Conservation (phyloP, 2,888 invertebrate genomes). For the Cephus nigrinus region DNA sequence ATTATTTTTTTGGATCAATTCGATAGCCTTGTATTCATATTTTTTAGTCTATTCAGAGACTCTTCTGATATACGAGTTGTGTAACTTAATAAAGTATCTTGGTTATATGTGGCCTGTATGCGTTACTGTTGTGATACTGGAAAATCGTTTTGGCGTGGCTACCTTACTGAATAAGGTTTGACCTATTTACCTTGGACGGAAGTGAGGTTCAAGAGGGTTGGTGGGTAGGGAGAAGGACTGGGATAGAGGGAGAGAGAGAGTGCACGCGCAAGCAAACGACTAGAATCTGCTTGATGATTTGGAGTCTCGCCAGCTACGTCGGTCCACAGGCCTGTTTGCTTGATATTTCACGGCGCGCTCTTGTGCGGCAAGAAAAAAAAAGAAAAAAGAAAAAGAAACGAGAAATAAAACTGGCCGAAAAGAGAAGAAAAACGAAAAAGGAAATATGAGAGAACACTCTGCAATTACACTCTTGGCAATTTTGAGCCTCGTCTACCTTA, state of each 20-base stretch:
- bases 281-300: conserved; percentile 30
- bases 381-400: background rate
- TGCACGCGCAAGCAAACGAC: conserved; percentile 20
- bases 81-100: no score
- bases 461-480: background rate
- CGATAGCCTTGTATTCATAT: no score
- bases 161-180: no score
- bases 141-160: no score
- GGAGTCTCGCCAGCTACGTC: conserved; percentile 33
- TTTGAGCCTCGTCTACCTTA: background rate
- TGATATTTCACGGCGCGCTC: conserved; percentile 26
- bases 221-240: background rate
- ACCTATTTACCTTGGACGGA: no score
- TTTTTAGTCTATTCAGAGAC: no score
- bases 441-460: no score
- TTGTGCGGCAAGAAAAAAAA: conserved; percentile 12
- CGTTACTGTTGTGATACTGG: no score
- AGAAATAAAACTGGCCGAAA: background rate
- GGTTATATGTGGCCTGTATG: no score
- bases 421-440: background rate
- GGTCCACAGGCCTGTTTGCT: conserved; percentile 34
- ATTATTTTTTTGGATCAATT: no score
- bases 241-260: background rate
- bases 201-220: background rate
- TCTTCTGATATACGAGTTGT: no score